phyloP scores from a whole-genome alignment of 1,140 invertebrate species.

The Zaprionus gabonicus region DNA sequence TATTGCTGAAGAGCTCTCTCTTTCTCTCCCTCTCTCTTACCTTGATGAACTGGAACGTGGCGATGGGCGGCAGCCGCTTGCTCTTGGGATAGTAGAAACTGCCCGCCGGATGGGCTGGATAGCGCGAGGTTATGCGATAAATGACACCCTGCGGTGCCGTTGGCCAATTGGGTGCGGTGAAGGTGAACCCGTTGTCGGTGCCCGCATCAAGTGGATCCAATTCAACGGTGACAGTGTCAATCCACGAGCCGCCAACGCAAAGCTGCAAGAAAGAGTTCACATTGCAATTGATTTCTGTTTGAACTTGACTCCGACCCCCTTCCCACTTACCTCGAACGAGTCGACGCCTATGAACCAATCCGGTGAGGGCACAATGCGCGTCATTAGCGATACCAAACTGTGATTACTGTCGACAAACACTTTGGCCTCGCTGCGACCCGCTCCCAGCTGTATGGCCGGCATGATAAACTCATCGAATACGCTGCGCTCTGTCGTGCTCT shows the following conservation, averaged over 20 bases:
- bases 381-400: slow-evolving; percentile 94
- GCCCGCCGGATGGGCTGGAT: slow-evolving; percentile 95
- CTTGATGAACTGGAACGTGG: slow-evolving; percentile 95
- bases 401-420: slow-evolving; percentile 97
- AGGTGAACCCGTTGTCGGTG: slow-evolving; percentile 98
- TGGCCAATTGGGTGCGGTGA: slow-evolving; percentile 97
- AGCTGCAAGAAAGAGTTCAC: slow-evolving; percentile 85
- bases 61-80: slow-evolving; percentile 94
- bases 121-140: slow-evolving; percentile 94
- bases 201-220: slow-evolving; percentile 98
- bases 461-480: slow-evolving; percentile 93
- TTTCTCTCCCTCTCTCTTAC: slow-evolving; percentile 84
- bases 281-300: slow-evolving; percentile 24
- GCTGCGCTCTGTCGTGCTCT: slow-evolving; percentile 79
- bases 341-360: slow-evolving; percentile 99
- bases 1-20: slow-evolving; percentile 31
- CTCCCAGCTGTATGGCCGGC: slow-evolving; percentile 90
- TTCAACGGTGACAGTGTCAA: slow-evolving; percentile 96
- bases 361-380: slow-evolving; percentile 95
- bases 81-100: slow-evolving; percentile 97
- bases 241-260: slow-evolving; percentile 97
- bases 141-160: slow-evolving; percentile 95
- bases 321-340: slow-evolving; percentile 88
- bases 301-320: not conserved
- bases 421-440: slow-evolving; percentile 91